phyloP scores from a whole-genome alignment of 1,140 invertebrate genomes.

The Caenorhabditis inopinata region DNA sequence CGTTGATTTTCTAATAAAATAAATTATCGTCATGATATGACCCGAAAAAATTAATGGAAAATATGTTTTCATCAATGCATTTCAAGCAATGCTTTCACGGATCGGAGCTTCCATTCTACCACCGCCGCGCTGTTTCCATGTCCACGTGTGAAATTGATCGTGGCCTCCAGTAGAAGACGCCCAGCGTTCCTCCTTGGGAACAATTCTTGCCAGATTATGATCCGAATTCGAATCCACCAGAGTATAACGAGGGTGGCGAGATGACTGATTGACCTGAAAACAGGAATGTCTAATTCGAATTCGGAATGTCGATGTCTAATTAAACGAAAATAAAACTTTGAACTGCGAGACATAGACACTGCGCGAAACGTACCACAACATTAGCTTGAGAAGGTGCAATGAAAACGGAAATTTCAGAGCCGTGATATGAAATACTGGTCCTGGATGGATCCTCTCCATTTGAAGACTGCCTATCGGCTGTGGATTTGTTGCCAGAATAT shows the following conservation, averaged over 20 bases:
- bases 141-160: neutral
- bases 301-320: neutral
- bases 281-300: neutral
- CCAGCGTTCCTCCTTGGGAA: neutral
- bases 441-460: constrained; percentile 50
- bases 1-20: no score
- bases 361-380: constrained; percentile 33
- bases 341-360: no score
- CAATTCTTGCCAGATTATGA: constrained; percentile 36
- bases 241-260: constrained; percentile 6
- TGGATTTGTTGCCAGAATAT: constrained; percentile 45
- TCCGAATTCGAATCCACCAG: constrained; percentile 41
- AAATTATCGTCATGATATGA: neutral
- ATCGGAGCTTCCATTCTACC: constrained; percentile 11
- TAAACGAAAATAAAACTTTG: no score
- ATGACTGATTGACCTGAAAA: constrained; percentile 35
- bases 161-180: neutral
- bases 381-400: constrained; percentile 43
- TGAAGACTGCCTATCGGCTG: constrained; percentile 41
- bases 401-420: constrained; percentile 50
- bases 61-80: neutral
- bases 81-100: constrained; percentile 3
- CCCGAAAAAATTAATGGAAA: neutral
- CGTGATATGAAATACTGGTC: constrained; percentile 49
- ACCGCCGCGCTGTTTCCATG: neutral